These are phyloP conservation scores for Apodemia zela DNA, from an alignment of 2,888 invertebrate genomes.

Conservation along the genomic window DNA sequence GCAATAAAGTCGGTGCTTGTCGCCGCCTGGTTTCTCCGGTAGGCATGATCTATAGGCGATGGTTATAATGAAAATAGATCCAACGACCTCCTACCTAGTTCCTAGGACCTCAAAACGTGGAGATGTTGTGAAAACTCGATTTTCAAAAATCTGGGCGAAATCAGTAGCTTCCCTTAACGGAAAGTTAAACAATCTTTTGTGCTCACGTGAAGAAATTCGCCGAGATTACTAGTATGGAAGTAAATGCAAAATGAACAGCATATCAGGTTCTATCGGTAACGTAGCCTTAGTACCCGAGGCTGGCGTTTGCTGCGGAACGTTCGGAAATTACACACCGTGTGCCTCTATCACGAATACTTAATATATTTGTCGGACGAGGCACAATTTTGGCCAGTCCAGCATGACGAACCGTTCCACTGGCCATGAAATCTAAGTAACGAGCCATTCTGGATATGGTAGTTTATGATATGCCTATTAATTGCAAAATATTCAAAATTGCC, in stretches of 20 bases:
- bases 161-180: too few relatives aligned
- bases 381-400: constrained; percentile 58
- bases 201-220: too few relatives aligned
- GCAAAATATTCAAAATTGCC: constrained; percentile 27
- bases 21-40: too few relatives aligned
- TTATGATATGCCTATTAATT: constrained; percentile 17
- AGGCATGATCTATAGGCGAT: too few relatives aligned
- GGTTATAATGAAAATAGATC: too few relatives aligned
- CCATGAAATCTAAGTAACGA: constrained; percentile 37
- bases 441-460: constrained; percentile 25
- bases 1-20: too few relatives aligned
- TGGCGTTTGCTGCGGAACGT: constrained; percentile 45
- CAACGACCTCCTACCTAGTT: too few relatives aligned
- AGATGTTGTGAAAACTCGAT: too few relatives aligned
- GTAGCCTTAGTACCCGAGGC: constrained; percentile 13
- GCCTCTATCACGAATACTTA: constrained; percentile 56
- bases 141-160: too few relatives aligned
- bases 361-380: constrained; percentile 60
- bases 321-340: constrained; percentile 55
- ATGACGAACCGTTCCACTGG: constrained; percentile 57
- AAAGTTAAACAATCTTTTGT: too few relatives aligned
- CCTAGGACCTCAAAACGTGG: too few relatives aligned
- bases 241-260: constrained; percentile 6
- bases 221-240: not conserved
- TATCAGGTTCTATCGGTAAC: constrained; percentile 9